Percentiles rank a stretch among this genome's conserved stretches.
These are phyloP conservation scores for Halcyon malimbica DNA, from an alignment of 2,113 vertebrate genomes.

Conservation along the genomic window DNA sequence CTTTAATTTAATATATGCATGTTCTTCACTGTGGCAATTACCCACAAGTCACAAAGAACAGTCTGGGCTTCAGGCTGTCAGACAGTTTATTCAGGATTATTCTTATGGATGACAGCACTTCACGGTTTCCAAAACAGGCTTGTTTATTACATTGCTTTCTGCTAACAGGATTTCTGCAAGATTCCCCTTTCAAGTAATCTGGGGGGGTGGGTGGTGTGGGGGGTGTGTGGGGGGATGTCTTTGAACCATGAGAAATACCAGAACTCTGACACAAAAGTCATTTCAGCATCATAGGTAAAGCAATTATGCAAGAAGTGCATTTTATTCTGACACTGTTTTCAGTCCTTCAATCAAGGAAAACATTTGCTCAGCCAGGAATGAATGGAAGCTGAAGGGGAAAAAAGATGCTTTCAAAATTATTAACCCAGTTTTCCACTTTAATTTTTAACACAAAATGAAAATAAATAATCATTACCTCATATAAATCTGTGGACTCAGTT, in stretches of 20 bases:
- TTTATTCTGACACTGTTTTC: background rate
- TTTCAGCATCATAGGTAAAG: background rate
- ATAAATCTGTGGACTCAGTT: background rate
- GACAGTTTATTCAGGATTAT: conserved; percentile 41
- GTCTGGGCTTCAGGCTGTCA: conserved; percentile 52
- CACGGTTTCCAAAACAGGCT: conserved; percentile 22
- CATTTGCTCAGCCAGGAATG: background rate
- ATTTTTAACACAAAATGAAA: conserved; percentile 25
- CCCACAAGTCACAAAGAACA: conserved; percentile 59
- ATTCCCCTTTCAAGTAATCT: background rate
- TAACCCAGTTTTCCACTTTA: background rate
- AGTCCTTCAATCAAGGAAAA: background rate
- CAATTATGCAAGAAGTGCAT: background rate
- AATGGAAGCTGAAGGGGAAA: background rate
- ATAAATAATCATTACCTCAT: background rate
- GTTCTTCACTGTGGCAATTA: conserved; percentile 62
- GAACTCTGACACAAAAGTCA: background rate
- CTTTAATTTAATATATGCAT: conserved; percentile 73
- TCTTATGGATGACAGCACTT: conserved; percentile 25
- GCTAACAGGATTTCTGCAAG: conserved; percentile 49
- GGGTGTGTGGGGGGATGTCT: background rate
- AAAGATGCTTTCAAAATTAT: background rate
- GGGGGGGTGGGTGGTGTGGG: too few species aligned
- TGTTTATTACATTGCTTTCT: conserved; percentile 42
- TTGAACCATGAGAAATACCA: conserved; percentile 1